A percentile compares a stretch with the other conserved stretches of the same genome.
Conservation (phyloP, 1,140 invertebrate genomes). For the Ruditapes philippinarum region DNA sequence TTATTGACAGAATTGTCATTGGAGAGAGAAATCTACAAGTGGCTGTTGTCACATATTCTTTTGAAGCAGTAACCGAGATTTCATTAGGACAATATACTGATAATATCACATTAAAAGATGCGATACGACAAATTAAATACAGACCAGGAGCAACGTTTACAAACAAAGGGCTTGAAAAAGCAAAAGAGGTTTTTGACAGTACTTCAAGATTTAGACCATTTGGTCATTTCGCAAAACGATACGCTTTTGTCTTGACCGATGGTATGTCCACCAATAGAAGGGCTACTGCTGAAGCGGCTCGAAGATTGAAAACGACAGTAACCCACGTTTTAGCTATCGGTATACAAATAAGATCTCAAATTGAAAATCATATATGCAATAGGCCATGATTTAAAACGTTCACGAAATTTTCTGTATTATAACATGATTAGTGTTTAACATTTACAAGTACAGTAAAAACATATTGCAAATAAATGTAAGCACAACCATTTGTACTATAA, state of each 20-base stretch:
- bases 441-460: no score
- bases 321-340: slow-evolving; percentile 35
- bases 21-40: slow-evolving; percentile 7
- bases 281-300: background rate
- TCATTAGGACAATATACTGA: background rate
- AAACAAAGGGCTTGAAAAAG: background rate
- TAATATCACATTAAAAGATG: slow-evolving; percentile 13
- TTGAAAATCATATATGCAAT: no score
- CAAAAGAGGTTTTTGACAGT: background rate
- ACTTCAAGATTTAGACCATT: background rate
- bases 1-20: slow-evolving; percentile 29
- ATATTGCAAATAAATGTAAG: no score
- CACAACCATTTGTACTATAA: no score
- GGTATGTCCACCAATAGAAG: slow-evolving; percentile 19
- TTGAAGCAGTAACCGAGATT: slow-evolving; percentile 19
- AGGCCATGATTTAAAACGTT: no score
- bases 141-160: background rate
- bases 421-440: no score
- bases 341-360: no score
- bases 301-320: background rate
- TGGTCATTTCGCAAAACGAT: background rate
- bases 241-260: slow-evolving; percentile 28
- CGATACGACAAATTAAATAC: slow-evolving; percentile 29
- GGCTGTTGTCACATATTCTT: slow-evolving; percentile 23
- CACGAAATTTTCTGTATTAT: no score